Evolutionary conservation across 2,797 vertebrate species (phyloP), one percentile per base, ranked within the genome.

Genomic region (Esox lucius): DNA sequence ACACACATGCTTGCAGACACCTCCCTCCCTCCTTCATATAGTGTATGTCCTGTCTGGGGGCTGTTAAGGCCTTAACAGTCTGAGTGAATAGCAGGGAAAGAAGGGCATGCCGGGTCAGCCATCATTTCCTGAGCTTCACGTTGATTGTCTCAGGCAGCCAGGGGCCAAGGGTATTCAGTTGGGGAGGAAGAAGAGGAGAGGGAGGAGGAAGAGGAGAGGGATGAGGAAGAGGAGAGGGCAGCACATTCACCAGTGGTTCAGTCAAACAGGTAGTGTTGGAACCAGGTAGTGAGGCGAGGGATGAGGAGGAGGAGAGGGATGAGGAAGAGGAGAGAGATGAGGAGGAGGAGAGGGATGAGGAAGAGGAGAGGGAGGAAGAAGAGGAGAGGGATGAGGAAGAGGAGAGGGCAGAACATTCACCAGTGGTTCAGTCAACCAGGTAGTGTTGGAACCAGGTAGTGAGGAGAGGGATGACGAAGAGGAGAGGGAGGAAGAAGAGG

Each of bases 101-200:
- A 89, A 85, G 87, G 91, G 89, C 87, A 87, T 78, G 81, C 80
- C 71, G 86, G 92, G 92, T 94, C 92, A 94, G 87, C 85, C 88
- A 88, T 93, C 79, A 91, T 92, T 93, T 93, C 89, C 92, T 91
- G 87, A 87, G 85, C 87, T 88, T 87, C 88, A 87, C 78, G 82
- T 80, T 90, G 79, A 78, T 91, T 92, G 92, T 91, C 85, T 90
- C 84, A 75, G 81, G 86, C 82, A 81, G 83, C 88, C 78, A 78
- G 86, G 82, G 86, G 79, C 83, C 80, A 83, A 73, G 6, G 59
- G 71, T 5, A 15, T n/a, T 19, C 24, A 15, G 28, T 12, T 62
- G 31, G 39, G 62, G 67, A 42, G 35, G 19, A 28, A 12, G 22
- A 16, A 61, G 22, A 33, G 7, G 16, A 6, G 62, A 26, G 11